These are phyloP conservation scores for Exocentrus adspersus DNA, from an alignment of 2,888 invertebrate genomes.

Conservation along the genomic window DNA sequence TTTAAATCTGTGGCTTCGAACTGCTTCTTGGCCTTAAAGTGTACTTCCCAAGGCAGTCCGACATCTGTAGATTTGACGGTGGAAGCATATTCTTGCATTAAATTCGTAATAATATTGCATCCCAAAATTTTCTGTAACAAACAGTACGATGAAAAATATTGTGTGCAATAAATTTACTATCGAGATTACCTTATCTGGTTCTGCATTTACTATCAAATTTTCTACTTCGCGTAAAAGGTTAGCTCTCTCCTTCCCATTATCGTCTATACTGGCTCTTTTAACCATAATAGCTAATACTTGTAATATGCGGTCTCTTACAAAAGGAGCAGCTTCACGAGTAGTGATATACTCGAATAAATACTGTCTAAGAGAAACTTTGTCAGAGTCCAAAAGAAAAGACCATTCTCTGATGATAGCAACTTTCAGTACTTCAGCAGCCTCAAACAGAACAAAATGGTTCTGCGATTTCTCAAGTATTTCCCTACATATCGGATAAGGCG, in stretches of 20 bases:
- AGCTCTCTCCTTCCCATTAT: constrained; percentile 74
- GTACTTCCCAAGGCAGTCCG: constrained; percentile 88
- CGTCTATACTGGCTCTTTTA: constrained; percentile 83
- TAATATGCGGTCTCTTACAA: constrained; percentile 78
- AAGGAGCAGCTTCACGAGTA: constrained; percentile 75
- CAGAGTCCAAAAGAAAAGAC: constrained; percentile 74
- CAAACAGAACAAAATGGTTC: constrained; percentile 86
- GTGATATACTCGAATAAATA: constrained; percentile 84
- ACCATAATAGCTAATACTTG: constrained; percentile 88
- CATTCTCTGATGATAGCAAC: constrained; percentile 87
- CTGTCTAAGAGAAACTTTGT: constrained; percentile 76
- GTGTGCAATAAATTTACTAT: too few species aligned
- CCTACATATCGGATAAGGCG: constrained; percentile 83
- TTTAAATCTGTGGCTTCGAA: constrained; percentile 86
- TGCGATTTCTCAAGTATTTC: constrained; percentile 79
- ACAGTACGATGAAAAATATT: too few species aligned
- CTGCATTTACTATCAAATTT: constrained; percentile 76
- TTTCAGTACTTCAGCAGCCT: constrained; percentile 85
- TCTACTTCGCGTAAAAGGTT: constrained; percentile 79
- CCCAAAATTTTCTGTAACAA: constrained; percentile 84
- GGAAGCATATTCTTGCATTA: constrained; percentile 90
- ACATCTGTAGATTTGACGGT: constrained; percentile 87
- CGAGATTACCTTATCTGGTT: constrained; percentile 73
- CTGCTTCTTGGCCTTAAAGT: constrained; percentile 83
- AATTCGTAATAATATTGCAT: constrained; percentile 82